A percentile compares a stretch with the other conserved stretches of the same genome.
phyloP scores from a whole-genome alignment of 2,888 invertebrate species.

The Tachina grossa region DNA sequence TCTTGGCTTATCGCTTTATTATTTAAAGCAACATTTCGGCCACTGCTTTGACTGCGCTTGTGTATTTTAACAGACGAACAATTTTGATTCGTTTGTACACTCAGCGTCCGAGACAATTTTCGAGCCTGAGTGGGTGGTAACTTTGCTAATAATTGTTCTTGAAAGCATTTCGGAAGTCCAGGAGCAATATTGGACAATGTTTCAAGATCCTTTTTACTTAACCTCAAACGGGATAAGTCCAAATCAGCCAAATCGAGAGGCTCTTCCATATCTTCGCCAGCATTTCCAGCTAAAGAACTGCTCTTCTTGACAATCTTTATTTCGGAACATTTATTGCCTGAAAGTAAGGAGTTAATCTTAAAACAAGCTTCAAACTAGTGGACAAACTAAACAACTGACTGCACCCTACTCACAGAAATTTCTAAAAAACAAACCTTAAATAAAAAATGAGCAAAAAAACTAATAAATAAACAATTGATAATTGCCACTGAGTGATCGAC shows the following conservation, averaged over 20 bases:
- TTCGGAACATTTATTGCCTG: conserved; percentile 61
- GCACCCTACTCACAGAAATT: background rate
- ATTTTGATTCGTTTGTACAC: conserved; percentile 78
- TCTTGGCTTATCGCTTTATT: conserved; percentile 31
- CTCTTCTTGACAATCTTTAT: conserved; percentile 20
- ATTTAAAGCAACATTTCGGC: conserved; percentile 76
- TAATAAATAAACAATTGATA: too few relatives aligned
- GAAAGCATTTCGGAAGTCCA: conserved; percentile 88
- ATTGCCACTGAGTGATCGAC: too few relatives aligned
- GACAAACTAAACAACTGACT: background rate
- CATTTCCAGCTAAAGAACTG: conserved; percentile 7
- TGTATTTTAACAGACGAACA: conserved; percentile 75
- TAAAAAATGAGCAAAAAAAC: background rate
- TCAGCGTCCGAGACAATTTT: conserved; percentile 86
- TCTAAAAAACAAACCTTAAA: background rate
- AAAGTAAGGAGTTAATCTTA: conserved; percentile 21
- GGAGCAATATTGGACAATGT: conserved; percentile 88
- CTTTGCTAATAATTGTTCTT: conserved; percentile 88
- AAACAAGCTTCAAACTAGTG: background rate
- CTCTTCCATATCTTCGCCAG: conserved; percentile 72
- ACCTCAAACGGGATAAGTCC: conserved; percentile 87
- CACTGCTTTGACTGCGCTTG: conserved; percentile 83
- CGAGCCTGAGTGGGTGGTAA: conserved; percentile 88
- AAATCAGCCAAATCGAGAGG: conserved; percentile 85
- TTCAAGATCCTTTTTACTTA: conserved; percentile 88